These are phyloP conservation scores for Caradrina clavipalpis DNA, from an alignment of 2,888 invertebrate species.

Conservation along the genomic window DNA sequence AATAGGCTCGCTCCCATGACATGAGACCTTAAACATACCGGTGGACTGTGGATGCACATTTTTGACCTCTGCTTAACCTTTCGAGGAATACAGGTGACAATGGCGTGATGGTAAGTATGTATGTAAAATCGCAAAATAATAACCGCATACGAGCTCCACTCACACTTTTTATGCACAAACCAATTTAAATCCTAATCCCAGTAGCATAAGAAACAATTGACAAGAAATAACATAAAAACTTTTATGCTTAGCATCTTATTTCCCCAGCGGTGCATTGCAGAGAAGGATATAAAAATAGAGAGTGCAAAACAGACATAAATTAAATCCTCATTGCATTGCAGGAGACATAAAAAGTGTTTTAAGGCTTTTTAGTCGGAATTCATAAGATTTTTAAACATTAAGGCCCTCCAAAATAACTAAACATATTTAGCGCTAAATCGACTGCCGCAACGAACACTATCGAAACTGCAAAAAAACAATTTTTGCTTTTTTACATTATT, in stretches of 20 bases:
- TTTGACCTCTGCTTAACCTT: too few species aligned
- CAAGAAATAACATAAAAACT: slow-evolving; percentile 28
- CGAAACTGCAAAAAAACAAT: too few species aligned
- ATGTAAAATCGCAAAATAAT: too few species aligned
- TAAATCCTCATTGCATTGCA: slow-evolving; percentile 24
- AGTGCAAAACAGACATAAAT: slow-evolving; percentile 30
- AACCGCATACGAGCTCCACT: not conserved
- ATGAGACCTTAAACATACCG: too few species aligned
- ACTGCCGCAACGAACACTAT: too few species aligned
- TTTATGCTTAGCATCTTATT: slow-evolving; percentile 38
- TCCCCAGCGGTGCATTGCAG: slow-evolving; percentile 47
- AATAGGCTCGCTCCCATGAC: too few species aligned
- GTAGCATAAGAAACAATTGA: slow-evolving; percentile 32
- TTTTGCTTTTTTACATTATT: too few species aligned
- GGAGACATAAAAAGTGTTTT: slow-evolving; percentile 43
- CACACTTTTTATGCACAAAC: not conserved
- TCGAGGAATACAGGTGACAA: too few species aligned
- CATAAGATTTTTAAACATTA: not conserved
- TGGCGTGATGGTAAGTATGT: too few species aligned
- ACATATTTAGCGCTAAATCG: too few species aligned
- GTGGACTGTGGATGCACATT: too few species aligned
- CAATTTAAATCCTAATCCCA: slow-evolving; percentile 10
- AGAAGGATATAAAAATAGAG: slow-evolving; percentile 33
- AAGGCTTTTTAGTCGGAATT: slow-evolving; percentile 26
- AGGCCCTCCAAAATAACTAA: too few species aligned